Evolutionary conservation across 2,113 vertebrate genomes (phyloP), one percentile per base, ranked within the genome.

Genomic region (Polyodon spathula): DNA sequence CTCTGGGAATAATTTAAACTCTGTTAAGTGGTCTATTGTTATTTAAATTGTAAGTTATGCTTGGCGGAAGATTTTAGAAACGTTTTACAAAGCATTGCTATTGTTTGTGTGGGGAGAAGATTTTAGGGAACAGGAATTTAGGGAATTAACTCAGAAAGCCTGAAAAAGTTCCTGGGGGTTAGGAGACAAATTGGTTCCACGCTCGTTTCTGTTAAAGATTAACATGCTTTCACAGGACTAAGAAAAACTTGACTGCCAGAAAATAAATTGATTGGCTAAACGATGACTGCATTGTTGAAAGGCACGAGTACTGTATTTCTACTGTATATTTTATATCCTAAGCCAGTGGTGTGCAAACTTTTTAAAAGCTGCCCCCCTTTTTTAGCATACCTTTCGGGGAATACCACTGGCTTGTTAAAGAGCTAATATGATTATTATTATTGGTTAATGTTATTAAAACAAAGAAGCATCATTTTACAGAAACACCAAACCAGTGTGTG

Each of bases 31-130:
- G 67, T 65, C 82, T 65, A 79, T 85, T 88, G 85, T 88, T 76
- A 84, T 86, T 84, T 79, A 84, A 86, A 83, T 86, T 76, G 79
- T 84, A 82, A 87, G 82, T 83, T 83, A 79, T 80, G 77, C 80
- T 79, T 84, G 84, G 81, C 82, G 83, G 78, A 77, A 81, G 78
- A 82, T 81, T 82, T 76, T 78, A 77, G 83, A 76, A 78, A 77
- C 72, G 76, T 84, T 85, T 78, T 79, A 84, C 79, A 85, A 84
- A 83, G 78, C 76, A 44, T 71, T 71, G 73, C 78, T 73, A 82
- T 85, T 88, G 83, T 88, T 86, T 83, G 69, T 76, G 71, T 71
- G n/a, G 68, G 79, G 79, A 79, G 80, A 69, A 79, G 76, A 76
- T 82, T 79, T 80, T 71, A 79, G 78, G 78, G 66, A 76, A 70